Evolutionary conservation across 23 tunicate species (phyloP).

Genomic region (Halocynthia aurantium): DNA sequence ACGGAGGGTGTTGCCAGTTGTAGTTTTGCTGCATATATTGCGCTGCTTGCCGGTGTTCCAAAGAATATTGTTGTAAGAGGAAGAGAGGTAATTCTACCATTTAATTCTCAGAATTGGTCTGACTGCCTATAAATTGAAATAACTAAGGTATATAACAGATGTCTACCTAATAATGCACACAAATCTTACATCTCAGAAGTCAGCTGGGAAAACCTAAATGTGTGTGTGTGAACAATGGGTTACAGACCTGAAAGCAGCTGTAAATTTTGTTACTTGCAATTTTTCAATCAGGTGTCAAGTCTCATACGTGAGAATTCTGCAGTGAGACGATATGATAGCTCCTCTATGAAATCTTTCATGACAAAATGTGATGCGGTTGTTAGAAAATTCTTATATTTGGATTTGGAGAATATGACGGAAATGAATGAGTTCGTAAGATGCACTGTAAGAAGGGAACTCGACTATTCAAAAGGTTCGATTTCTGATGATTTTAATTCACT

Average conservation of each 20-base stretch:
- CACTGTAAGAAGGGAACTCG: slow-evolving; percentile 1
- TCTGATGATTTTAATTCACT: not conserved
- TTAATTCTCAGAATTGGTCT: not conserved
- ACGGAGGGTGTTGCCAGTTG: slow-evolving; percentile 42
- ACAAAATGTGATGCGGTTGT: slow-evolving; percentile 43
- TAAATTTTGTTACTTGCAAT: not conserved
- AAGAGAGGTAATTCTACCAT: slow-evolving; percentile 30
- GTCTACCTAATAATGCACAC: not conserved
- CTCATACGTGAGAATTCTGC: slow-evolving; percentile 53
- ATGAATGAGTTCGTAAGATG: slow-evolving; percentile 1
- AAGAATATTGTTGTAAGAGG: slow-evolving; percentile 57
- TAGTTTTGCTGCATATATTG: slow-evolving; percentile 58
- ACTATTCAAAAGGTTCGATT: slow-evolving; percentile 13
- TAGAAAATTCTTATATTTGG: slow-evolving; percentile 1
- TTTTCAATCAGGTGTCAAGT: slow-evolving; percentile 16
- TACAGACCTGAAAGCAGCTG: not conserved
- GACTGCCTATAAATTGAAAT: not conserved
- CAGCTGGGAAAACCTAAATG: no score
- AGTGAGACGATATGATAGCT: slow-evolving; percentile 39
- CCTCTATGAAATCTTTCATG: slow-evolving; percentile 43
- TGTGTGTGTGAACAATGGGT: no score
- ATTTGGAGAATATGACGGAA: slow-evolving; percentile 13
- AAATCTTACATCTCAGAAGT: no score
- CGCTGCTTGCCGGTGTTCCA: slow-evolving; percentile 61
- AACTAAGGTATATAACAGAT: no score